These are phyloP conservation scores for Tretioscincus oriximinensis DNA, from an alignment of 2,113 vertebrate species.

Conservation along the genomic window DNA sequence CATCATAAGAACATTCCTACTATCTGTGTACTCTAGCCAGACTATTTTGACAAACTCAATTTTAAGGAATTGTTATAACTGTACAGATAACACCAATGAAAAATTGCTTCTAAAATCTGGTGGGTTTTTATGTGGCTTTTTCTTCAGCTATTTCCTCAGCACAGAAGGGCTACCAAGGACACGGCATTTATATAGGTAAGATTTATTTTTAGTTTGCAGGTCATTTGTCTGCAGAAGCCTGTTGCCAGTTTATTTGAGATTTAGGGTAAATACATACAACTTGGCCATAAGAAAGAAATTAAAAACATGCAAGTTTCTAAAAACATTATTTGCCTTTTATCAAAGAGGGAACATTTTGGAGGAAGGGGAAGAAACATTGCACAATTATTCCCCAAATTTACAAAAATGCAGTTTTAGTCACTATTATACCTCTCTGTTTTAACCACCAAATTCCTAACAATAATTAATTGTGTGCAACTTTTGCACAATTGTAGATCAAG, in stretches of 20 bases:
- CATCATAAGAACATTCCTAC: not conserved
- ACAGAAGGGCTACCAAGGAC: conserved; percentile 88
- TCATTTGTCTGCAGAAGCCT: fast-evolving
- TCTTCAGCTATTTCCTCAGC: conserved; percentile 90
- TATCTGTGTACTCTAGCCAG: not conserved
- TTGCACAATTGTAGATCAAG: too few relatives aligned
- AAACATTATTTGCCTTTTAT: too few relatives aligned
- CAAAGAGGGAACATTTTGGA: not conserved
- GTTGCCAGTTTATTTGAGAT: not conserved
- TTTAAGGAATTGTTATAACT: not conserved
- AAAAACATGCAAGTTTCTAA: not conserved
- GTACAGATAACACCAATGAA: not conserved
- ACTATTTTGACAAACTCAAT: not conserved
- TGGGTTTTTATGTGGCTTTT: conserved; percentile 18
- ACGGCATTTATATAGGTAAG: conserved; percentile 92
- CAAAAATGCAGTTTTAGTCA: not conserved
- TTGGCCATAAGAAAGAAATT: too few relatives aligned
- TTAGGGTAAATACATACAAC: not conserved
- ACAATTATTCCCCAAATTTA: conserved; percentile 8
- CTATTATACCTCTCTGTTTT: not conserved
- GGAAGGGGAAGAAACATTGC: not conserved
- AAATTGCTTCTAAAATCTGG: not conserved
- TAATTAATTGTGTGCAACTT: too few relatives aligned
- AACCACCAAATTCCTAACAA: too few relatives aligned
- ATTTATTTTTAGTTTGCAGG: not conserved